Conservation (phyloP, 2,888 invertebrate species). For the Cheilosia urbana region DNA sequence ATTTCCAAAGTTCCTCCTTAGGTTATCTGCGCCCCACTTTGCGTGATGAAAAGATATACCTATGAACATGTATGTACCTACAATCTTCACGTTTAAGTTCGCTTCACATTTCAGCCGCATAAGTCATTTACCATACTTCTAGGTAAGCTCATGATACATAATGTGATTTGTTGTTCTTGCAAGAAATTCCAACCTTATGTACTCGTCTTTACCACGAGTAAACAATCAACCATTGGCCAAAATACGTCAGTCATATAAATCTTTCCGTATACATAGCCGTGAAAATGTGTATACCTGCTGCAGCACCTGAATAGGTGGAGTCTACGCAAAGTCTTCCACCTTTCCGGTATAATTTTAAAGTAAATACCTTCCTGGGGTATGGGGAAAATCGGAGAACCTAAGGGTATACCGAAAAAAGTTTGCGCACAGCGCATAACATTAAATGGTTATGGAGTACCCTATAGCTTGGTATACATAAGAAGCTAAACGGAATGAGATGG, state of each 20-base stretch:
- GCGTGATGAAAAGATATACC: no score
- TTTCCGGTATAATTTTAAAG: conserved; percentile 50
- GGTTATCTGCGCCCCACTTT: no score
- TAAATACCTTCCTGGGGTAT: conserved; percentile 53
- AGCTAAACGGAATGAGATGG: conserved; percentile 20
- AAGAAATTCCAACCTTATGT: conserved; percentile 21
- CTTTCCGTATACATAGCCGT: conserved; percentile 14
- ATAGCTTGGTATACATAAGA: neutral
- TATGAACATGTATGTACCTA: no score
- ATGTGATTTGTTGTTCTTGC: neutral
- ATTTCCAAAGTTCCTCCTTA: no score
- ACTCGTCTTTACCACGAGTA: conserved; percentile 14
- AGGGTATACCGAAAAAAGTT: conserved; percentile 27
- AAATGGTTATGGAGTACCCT: neutral
- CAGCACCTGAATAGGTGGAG: conserved; percentile 74
- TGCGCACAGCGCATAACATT: conserved; percentile 67
- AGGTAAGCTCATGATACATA: neutral
- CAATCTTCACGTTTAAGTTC: no score
- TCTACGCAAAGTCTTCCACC: conserved; percentile 52
- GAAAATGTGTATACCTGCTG: conserved; percentile 56
- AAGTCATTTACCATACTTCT: no score
- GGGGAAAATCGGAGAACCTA: conserved; percentile 45
- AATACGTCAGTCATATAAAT: conserved; percentile 33
- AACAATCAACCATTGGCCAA: conserved; percentile 61
- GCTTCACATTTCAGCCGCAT: no score